phyloP scores from a whole-genome alignment of 2,113 vertebrate species.

The Proteles cristata region DNA sequence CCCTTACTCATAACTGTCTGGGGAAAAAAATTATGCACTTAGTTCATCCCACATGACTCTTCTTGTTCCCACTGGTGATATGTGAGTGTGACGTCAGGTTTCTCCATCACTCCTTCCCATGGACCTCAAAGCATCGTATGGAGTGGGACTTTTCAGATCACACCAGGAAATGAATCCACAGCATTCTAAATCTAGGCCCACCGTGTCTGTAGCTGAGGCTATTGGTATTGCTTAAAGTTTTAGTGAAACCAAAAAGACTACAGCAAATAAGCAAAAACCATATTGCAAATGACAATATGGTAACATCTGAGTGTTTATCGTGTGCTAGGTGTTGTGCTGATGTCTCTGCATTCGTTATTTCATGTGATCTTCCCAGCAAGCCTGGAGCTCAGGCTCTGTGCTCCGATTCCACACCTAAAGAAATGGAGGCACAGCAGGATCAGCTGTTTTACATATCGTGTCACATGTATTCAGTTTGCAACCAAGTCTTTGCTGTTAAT shows the following conservation, averaged over 20 bases:
- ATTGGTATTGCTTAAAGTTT: background rate
- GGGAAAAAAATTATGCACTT: background rate
- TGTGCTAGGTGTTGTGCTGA: accelerated
- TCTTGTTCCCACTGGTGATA: background rate
- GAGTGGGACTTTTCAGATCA: background rate
- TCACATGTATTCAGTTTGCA: background rate
- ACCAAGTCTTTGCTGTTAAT: background rate
- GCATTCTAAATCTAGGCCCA: background rate
- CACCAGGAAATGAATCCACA: background rate
- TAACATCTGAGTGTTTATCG: accelerated
- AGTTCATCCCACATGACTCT: background rate
- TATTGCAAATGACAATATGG: background rate
- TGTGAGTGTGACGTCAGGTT: background rate
- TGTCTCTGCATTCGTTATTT: background rate
- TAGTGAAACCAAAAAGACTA: background rate
- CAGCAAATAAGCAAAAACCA: background rate
- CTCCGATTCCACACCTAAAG: background rate
- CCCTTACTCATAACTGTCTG: background rate
- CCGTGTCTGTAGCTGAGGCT: background rate
- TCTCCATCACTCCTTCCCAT: background rate
- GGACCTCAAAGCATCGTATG: background rate
- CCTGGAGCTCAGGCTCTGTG: no score
- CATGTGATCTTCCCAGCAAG: background rate
- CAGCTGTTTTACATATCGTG: accelerated
- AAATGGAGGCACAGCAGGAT: background rate